Evolutionary conservation across 2,797 vertebrate species (phyloP).

Genomic region (Alfaro cultratus): DNA sequence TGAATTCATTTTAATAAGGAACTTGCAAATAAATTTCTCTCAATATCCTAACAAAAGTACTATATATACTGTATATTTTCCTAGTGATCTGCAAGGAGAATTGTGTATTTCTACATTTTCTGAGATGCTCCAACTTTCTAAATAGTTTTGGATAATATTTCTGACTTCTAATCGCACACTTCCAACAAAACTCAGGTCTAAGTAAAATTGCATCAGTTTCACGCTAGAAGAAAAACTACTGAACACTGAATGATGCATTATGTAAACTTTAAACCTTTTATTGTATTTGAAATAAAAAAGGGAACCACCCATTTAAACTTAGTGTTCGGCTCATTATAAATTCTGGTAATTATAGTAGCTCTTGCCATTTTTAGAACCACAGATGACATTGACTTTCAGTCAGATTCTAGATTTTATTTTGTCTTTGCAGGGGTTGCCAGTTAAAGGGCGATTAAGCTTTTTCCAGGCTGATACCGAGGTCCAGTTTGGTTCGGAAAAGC

Average conservation of each 20-base stretch:
- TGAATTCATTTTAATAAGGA: neutral
- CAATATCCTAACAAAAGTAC: neutral
- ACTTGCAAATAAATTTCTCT: neutral
- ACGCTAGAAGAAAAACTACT: conserved; percentile 35
- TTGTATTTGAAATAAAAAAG: neutral
- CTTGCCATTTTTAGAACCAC: neutral
- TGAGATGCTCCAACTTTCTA: neutral
- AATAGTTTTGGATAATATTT: neutral
- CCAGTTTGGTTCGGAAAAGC: too few species aligned
- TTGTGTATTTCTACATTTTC: neutral
- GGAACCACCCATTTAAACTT: neutral
- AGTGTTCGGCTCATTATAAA: neutral
- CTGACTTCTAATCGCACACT: too few species aligned
- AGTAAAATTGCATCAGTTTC: neutral
- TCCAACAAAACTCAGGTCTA: neutral
- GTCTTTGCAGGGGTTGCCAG: neutral
- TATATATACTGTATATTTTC: neutral
- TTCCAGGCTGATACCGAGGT: neutral
- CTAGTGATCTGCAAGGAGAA: neutral
- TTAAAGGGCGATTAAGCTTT: neutral
- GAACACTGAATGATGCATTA: conserved; percentile 35
- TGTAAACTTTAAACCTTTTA: neutral
- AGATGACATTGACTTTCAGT: neutral
- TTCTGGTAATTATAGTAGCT: neutral
- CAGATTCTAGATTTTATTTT: neutral